These are phyloP conservation scores for Sinella curviseta DNA, from an alignment of 1,140 invertebrate genomes.

Conservation along the genomic window DNA sequence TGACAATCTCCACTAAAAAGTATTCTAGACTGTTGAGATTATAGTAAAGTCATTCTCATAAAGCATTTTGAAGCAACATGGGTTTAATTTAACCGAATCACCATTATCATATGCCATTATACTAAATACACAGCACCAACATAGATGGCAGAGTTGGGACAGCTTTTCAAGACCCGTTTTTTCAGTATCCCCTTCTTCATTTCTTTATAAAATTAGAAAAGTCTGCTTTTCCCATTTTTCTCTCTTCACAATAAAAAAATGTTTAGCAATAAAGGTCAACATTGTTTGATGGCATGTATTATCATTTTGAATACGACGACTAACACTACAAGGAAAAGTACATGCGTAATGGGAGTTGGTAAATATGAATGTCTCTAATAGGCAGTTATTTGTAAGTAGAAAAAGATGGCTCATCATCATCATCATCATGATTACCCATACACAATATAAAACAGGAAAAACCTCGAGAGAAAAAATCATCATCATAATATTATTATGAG, in stretches of 20 bases:
- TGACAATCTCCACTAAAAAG: background rate
- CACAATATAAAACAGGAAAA: background rate
- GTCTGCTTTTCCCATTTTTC: background rate
- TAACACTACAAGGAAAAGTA: background rate
- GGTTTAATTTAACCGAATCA: background rate
- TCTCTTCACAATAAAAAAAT: background rate
- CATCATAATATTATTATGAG: background rate
- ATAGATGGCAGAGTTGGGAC: background rate
- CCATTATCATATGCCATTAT: background rate
- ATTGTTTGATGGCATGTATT: background rate
- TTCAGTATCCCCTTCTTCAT: background rate
- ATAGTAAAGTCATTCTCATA: background rate
- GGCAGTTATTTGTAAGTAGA: background rate
- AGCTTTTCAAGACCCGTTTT: background rate
- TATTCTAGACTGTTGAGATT: background rate
- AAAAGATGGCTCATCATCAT: slow-evolving; percentile 13
- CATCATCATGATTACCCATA: background rate
- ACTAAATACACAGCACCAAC: background rate
- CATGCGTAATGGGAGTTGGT: background rate
- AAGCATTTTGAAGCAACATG: background rate
- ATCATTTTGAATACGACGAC: background rate
- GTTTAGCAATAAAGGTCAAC: background rate
- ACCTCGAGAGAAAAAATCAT: background rate
- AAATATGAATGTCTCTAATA: background rate
- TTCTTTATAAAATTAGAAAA: background rate